Evolutionary conservation across 2,797 vertebrate species (phyloP).

Genomic region (Poeciliopsis turneri): DNA sequence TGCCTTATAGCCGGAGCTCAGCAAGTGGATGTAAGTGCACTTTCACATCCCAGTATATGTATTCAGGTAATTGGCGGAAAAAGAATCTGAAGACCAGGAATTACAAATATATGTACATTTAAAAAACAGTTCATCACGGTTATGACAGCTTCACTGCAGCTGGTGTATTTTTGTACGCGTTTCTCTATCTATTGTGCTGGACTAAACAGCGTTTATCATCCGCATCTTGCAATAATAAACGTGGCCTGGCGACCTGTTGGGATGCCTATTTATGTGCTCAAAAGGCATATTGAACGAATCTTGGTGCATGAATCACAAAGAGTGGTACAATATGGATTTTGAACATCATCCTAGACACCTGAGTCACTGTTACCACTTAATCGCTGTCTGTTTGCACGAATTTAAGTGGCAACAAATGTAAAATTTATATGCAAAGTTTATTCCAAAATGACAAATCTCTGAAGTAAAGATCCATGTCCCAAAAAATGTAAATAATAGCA

Average conservation of each 20-base stretch:
- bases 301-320: not conserved
- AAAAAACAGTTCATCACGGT: not conserved
- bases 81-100: not conserved
- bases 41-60: not conserved
- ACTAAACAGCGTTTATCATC: not conserved
- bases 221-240: not conserved
- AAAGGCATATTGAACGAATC: not conserved
- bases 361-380: not conserved
- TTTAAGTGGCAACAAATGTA: not conserved
- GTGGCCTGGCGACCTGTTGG: not conserved
- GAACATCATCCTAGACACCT: slow-evolving; percentile 2
- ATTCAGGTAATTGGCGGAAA: not conserved
- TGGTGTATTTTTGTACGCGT: not conserved
- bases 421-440: not conserved
- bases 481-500: not conserved
- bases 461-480: too few species aligned
- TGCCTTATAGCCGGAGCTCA: not conserved
- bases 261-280: slow-evolving; percentile 1
- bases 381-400: not conserved
- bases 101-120: not conserved
- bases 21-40: not conserved
- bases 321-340: not conserved
- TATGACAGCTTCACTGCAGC: not conserved
- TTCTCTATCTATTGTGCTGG: not conserved
- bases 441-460: not conserved